These are phyloP conservation scores for Psittacara wagleri DNA, from an alignment of 2,113 vertebrate species.

Conservation along the genomic window DNA sequence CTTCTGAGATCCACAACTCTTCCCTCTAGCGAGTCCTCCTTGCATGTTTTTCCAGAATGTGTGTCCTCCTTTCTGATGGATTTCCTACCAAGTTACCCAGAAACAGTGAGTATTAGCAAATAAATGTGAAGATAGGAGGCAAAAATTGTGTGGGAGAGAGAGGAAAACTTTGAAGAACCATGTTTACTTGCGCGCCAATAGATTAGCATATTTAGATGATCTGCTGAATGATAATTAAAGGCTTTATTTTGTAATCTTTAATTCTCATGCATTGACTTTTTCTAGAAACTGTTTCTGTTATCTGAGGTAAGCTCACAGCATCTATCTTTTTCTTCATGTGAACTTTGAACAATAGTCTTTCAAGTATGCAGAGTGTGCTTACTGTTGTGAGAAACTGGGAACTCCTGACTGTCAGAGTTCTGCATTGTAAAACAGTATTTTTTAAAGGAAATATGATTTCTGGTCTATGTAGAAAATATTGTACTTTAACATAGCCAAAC, in stretches of 20 bases:
- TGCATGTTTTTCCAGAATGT: neutral
- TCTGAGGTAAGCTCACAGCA: neutral
- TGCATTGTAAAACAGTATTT: neutral
- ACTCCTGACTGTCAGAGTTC: neutral
- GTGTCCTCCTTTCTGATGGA: neutral
- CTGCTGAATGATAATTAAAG: neutral
- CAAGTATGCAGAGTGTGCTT: neutral
- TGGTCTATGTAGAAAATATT: neutral
- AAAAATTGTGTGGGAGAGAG: neutral
- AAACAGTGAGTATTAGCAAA: neutral
- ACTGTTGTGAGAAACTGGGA: neutral
- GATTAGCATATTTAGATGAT: neutral
- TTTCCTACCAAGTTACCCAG: neutral
- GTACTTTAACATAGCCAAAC: neutral
- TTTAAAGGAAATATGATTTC: neutral
- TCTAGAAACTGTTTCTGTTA: neutral
- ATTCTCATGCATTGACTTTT: neutral
- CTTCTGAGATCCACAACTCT: neutral
- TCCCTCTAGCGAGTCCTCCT: neutral
- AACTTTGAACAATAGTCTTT: neutral
- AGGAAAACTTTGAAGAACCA: neutral
- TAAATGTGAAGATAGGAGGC: neutral
- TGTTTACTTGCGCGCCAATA: neutral
- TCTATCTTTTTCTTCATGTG: neutral
- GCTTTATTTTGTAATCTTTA: neutral